These are phyloP conservation scores for Parotocinclus haroldoi DNA, from an alignment of 2,797 vertebrate species.

Conservation along the genomic window DNA sequence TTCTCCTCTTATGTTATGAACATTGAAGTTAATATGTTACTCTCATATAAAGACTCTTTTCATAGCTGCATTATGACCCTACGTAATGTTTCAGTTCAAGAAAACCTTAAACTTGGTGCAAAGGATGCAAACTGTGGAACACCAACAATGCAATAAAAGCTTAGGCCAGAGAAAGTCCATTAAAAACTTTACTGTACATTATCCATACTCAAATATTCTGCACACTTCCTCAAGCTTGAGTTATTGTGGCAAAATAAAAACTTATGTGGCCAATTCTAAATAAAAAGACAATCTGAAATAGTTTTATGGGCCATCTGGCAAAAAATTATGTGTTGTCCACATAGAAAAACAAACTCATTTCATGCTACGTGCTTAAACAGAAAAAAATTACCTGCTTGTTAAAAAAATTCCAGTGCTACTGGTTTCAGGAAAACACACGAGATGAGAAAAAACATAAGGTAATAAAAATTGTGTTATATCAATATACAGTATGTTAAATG, in stretches of 20 bases:
- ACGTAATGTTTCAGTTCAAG: background rate
- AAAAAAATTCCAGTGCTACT: slow-evolving; percentile 30
- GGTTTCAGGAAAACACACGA: background rate
- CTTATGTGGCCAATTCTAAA: slow-evolving; percentile 24
- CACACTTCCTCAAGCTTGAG: slow-evolving; percentile 44
- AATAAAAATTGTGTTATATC: no score
- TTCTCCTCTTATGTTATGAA: slow-evolving; percentile 27
- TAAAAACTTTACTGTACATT: slow-evolving; percentile 49
- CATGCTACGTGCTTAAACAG: slow-evolving; percentile 31
- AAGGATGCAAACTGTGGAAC: slow-evolving; percentile 17
- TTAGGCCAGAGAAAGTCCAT: slow-evolving; percentile 29
- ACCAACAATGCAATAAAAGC: slow-evolving; percentile 29
- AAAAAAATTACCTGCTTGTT: background rate
- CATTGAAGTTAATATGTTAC: no score
- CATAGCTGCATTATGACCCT: no score
- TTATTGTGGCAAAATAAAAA: slow-evolving; percentile 37
- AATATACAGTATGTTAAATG: no score
- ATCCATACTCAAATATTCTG: slow-evolving; percentile 34
- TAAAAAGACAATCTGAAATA: slow-evolving; percentile 37
- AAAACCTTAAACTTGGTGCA: background rate
- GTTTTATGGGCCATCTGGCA: slow-evolving; percentile 47
- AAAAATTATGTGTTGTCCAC: slow-evolving; percentile 31
- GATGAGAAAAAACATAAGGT: background rate
- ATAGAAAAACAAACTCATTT: slow-evolving; percentile 36
- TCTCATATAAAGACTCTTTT: background rate